phyloP scores from a whole-genome alignment of 1,140 invertebrate species.

The Pachypeltis micranthus region DNA sequence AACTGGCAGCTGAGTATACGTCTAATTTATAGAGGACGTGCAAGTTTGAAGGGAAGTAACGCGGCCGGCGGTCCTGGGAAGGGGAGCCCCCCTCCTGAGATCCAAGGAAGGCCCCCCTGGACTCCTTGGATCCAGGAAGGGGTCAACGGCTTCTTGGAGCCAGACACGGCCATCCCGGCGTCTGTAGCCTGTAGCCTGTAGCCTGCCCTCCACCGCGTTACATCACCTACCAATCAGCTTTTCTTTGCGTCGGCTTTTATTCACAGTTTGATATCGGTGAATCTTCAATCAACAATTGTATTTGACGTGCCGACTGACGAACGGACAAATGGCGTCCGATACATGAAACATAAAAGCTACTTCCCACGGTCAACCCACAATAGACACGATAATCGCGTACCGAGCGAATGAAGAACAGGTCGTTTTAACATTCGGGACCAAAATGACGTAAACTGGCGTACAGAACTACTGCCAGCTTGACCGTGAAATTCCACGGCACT shows the following conservation, averaged over 20 bases:
- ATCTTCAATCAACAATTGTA: background rate
- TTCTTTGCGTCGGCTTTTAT: too few species aligned
- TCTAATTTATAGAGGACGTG: conserved; percentile 6
- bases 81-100: background rate
- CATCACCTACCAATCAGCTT: background rate
- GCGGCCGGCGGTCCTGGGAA: background rate
- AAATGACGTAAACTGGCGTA: too few species aligned
- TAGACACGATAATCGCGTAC: too few species aligned
- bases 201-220: background rate
- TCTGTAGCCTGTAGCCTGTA: too few species aligned
- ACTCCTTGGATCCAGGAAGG: background rate
- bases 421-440: too few species aligned
- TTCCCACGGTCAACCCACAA: too few species aligned
- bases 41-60: conserved; percentile 8
- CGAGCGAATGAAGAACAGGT: too few species aligned
- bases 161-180: conserved; percentile 5
- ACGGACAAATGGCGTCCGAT: too few species aligned
- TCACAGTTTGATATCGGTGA: background rate
- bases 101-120: background rate
- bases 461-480: too few species aligned
- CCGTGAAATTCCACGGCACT: too few species aligned
- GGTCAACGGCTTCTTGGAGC: conserved; percentile 4
- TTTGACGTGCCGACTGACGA: too few species aligned
- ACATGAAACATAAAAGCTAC: too few species aligned
- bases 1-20: conserved; percentile 9